Evolutionary conservation across 2,888 invertebrate species (phyloP), one percentile per base, ranked within the genome.

Genomic region (Disparrhopalites patrizii): DNA sequence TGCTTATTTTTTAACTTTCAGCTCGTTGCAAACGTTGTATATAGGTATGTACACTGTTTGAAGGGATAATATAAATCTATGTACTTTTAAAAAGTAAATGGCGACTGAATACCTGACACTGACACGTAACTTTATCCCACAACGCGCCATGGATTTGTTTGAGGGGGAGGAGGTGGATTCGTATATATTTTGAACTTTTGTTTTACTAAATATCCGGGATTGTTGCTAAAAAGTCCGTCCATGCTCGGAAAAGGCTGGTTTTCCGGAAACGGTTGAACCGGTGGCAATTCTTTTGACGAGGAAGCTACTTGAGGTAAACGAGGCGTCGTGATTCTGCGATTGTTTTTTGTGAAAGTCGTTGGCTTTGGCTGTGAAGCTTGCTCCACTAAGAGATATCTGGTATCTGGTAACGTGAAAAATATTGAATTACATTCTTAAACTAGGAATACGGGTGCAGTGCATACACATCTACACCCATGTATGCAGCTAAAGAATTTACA

Each of bases 201-300:
- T 47, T 62, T 62, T 1, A 70, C 71, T 51, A 73, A 62, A 66
- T 73, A 73, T 3, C 71, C 73, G 18, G 73, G 73, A 50, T 73
- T 73, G 10, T 71, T 71, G 30, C 68, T 69, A 61, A 68, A 73
- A 20, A 71, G 23, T 2, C 73, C 73, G 50, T 60, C 65, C 64
- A 70, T 30, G 4, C 70, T 69, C 40, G 73, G 73, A 51, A 73
- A 69, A 13, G 71, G 73, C 1, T 69, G 69, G 30, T 62, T 60
- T 36, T 61, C 60, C 18, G 73, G 71, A 62, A 67, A 71, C 30
- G 69, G 71, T 30, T 65, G 56, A 43, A 68, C 36, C 52, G 47
- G 28, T 23, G 54, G 47, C 20, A 64, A 52, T n/a, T n/a, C n/a
- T n/a, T n/a, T n/a, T n/a, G n/a, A n/a, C n/a, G n/a, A n/a, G n/a